These are phyloP conservation scores for Pandemis corylana DNA, from an alignment of 2,888 invertebrate species.

Conservation along the genomic window DNA sequence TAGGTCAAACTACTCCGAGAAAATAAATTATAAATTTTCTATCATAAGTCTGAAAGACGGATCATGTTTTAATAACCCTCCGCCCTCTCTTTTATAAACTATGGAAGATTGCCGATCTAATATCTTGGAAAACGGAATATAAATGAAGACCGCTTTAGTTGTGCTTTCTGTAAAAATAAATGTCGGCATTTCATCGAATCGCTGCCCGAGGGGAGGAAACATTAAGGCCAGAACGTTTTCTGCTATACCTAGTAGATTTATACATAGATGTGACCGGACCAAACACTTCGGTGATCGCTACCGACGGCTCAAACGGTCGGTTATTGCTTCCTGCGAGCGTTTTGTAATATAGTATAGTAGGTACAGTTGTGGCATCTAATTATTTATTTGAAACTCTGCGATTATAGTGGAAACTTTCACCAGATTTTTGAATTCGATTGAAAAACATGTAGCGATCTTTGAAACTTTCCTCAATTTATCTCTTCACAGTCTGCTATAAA, in stretches of 20 bases:
- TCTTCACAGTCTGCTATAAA: slow-evolving; percentile 7
- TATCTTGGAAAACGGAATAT: slow-evolving; percentile 23
- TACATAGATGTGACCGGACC: slow-evolving; percentile 51
- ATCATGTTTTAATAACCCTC: slow-evolving; percentile 18
- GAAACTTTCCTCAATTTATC: not conserved
- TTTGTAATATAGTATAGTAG: slow-evolving; percentile 1
- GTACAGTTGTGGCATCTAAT: no score
- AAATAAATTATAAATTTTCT: slow-evolving; percentile 12
- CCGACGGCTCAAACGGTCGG: slow-evolving; percentile 44
- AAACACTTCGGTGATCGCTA: slow-evolving; percentile 47
- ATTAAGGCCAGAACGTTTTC: slow-evolving; percentile 40
- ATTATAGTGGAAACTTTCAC: no score
- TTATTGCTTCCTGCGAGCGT: slow-evolving; percentile 55
- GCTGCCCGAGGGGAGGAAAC: slow-evolving; percentile 40
- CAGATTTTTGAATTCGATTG: no score
- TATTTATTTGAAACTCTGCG: no score
- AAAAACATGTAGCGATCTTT: not conserved
- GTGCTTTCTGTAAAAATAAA: slow-evolving; percentile 54
- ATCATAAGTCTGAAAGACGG: slow-evolving; percentile 10
- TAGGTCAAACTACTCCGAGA: slow-evolving; percentile 16
- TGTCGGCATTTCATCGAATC: slow-evolving; percentile 51
- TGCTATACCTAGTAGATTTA: slow-evolving; percentile 29
- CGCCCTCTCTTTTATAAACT: not conserved
- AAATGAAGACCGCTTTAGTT: slow-evolving; percentile 44
- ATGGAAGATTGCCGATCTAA: slow-evolving; percentile 1